phyloP scores from a whole-genome alignment of 2,797 vertebrate genomes.

The Sebastes elongatus region DNA sequence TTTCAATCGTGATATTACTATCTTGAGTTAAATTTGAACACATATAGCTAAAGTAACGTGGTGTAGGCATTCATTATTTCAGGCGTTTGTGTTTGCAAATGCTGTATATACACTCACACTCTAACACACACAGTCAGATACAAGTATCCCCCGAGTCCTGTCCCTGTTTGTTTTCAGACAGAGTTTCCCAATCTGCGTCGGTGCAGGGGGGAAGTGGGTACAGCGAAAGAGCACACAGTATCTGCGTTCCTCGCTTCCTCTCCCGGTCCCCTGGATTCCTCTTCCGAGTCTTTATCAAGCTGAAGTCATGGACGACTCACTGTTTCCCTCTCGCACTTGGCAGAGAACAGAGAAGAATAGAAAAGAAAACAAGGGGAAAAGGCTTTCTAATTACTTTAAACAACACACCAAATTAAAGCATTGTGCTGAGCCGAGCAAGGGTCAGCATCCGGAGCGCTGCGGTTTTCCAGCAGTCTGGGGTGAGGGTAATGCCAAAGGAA shows the following conservation, averaged over 20 bases:
- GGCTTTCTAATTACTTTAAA: conserved; percentile 81
- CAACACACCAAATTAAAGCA: conserved; percentile 81
- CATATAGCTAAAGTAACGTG: conserved; percentile 17
- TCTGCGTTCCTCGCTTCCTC: conserved; percentile 60
- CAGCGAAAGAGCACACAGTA: conserved; percentile 39
- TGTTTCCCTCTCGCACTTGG: conserved; percentile 65
- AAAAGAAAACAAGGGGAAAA: conserved; percentile 68
- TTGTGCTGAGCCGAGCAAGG: conserved; percentile 73
- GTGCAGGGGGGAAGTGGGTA: conserved; percentile 59
- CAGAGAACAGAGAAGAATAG: conserved; percentile 63
- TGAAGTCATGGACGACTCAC: conserved; percentile 69
- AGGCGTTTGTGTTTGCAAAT: conserved; percentile 46
- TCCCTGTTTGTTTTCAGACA: conserved; percentile 75
- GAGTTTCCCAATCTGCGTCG: conserved; percentile 58
- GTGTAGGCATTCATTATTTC: conserved; percentile 37
- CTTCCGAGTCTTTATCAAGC: conserved; percentile 68
- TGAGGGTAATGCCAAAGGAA: conserved; percentile 77
- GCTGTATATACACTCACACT: conserved; percentile 10
- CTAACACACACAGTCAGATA: conserved; percentile 34
- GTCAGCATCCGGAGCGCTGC: conserved; percentile 76
- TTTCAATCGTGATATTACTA: conserved; percentile 8
- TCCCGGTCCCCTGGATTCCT: conserved; percentile 55
- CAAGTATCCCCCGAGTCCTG: conserved; percentile 64
- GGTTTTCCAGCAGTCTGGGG: conserved; percentile 74
- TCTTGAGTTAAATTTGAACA: conserved; percentile 24